Evolutionary conservation across 2,888 invertebrate genomes (phyloP).

Genomic region (Dorcus hopei): DNA sequence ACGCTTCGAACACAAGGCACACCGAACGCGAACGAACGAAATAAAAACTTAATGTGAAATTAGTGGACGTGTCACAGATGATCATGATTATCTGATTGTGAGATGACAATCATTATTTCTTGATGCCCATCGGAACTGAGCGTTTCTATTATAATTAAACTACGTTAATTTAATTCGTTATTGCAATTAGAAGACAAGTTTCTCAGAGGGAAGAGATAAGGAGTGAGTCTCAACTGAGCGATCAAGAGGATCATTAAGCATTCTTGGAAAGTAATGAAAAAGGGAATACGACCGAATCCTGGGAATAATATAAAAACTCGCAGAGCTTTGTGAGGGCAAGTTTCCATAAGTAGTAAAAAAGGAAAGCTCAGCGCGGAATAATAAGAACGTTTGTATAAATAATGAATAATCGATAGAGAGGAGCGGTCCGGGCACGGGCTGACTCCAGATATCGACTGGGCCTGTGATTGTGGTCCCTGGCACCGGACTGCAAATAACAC

Average conservation of each 20-base stretch:
- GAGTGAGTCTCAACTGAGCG: constrained; percentile 13
- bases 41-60: no score
- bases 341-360: constrained; percentile 38
- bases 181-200: constrained; percentile 4
- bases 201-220: not conserved
- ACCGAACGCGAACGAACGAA: no score
- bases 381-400: constrained; percentile 51
- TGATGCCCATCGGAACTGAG: constrained; percentile 8
- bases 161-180: constrained; percentile 3
- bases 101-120: no score
- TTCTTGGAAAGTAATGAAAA: constrained; percentile 15
- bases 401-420: constrained; percentile 50
- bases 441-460: constrained; percentile 51
- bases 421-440: constrained; percentile 46
- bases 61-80: no score
- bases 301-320: constrained; percentile 22
- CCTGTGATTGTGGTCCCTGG: constrained; percentile 36
- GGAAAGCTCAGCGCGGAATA: constrained; percentile 46
- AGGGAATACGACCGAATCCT: constrained; percentile 14
- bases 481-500: constrained; percentile 33
- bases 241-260: constrained; percentile 19
- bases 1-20: no score
- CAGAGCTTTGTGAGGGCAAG: constrained; percentile 20
- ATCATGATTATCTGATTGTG: no score
- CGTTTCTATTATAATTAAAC: constrained; percentile 1